phyloP scores from a whole-genome alignment of 2,797 vertebrate genomes.

The Thaleichthys pacificus region DNA sequence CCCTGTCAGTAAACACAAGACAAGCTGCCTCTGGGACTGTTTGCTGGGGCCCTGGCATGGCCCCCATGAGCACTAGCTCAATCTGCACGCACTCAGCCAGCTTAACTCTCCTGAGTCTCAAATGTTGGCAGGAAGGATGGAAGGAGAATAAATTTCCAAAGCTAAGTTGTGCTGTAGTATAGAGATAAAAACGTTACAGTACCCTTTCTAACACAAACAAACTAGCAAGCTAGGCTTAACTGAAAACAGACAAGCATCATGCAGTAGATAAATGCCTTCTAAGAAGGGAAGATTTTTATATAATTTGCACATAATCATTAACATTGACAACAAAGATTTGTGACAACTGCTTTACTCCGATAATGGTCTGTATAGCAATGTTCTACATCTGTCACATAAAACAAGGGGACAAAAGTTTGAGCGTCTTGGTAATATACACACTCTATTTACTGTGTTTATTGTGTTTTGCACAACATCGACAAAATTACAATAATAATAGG shows the following conservation, averaged over 20 bases:
- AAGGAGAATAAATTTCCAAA: too few species aligned
- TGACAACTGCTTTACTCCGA: not conserved
- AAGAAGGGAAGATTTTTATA: too few species aligned
- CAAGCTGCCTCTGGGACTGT: slow-evolving; percentile 42
- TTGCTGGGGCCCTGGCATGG: slow-evolving; percentile 45
- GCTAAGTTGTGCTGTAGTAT: too few species aligned
- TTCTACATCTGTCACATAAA: not conserved
- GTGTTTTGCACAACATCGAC: slow-evolving; percentile 30
- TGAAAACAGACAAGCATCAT: not conserved
- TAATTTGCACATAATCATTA: too few species aligned
- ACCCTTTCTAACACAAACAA: too few species aligned
- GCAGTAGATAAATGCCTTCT: not conserved
- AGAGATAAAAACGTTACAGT: too few species aligned
- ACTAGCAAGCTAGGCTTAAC: too few species aligned
- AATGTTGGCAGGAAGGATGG: not conserved
- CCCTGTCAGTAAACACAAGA: slow-evolving; percentile 73
- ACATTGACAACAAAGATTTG: not conserved
- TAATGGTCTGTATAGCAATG: not conserved
- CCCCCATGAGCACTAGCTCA: slow-evolving; percentile 11
- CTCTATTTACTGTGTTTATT: slow-evolving; percentile 49
- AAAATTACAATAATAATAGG: slow-evolving; percentile 20
- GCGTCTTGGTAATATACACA: not conserved
- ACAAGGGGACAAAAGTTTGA: not conserved
- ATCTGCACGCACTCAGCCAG: slow-evolving; percentile 25
- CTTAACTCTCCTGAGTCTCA: slow-evolving; percentile 16